Evolutionary conservation across 2,113 vertebrate species (phyloP), one percentile per base, ranked within the genome.

Genomic region (Xyliphius kryptos): DNA sequence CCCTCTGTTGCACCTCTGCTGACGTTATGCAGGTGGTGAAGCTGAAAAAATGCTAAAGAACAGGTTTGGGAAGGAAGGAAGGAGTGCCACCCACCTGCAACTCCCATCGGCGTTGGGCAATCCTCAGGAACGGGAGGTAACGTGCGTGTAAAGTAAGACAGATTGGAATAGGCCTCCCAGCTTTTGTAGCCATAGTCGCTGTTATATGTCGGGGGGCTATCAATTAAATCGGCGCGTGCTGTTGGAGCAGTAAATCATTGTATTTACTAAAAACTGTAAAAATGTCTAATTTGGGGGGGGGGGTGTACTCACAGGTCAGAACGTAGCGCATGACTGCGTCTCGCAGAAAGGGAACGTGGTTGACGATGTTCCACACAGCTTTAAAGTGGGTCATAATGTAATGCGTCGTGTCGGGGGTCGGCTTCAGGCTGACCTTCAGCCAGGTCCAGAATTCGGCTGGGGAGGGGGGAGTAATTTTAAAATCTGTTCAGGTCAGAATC

Each of bases 71-170:
- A 19, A 72, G 19, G n/a, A n/a, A n/a, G 66, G 3, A 63, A 9
- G 8, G 7, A 41, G 40, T 32, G 44, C 53, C 15, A 40, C 84
- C 89, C 79, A 99, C 96, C 95, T 89, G 85, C 88, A 44, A 93
- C 89, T 79, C 96, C 96, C 93, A 97, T 90, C 1, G 94, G 93
- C 20, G 96, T 98, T 47, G 95, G 96, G 62, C 96, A 99, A 76
- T 92, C 91, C 32, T 83, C 75, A 0, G 86, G 79, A 26, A 98
- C 92, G 2, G 96, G 94, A 19, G 95, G 94, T 41, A 99, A 89
- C 13, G 77, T 82, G 68, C 95, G 87, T 0, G 94, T 93, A 3
- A 93, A 98, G 60, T 97, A 97, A 12, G 93, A 94, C 50, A 97
- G 80, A 69, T 99, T 98, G 26, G 96, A 92, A 68, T 89, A 97